phyloP scores from a whole-genome alignment of 2,113 vertebrate genomes.

The Larimichthys polyactis region DNA sequence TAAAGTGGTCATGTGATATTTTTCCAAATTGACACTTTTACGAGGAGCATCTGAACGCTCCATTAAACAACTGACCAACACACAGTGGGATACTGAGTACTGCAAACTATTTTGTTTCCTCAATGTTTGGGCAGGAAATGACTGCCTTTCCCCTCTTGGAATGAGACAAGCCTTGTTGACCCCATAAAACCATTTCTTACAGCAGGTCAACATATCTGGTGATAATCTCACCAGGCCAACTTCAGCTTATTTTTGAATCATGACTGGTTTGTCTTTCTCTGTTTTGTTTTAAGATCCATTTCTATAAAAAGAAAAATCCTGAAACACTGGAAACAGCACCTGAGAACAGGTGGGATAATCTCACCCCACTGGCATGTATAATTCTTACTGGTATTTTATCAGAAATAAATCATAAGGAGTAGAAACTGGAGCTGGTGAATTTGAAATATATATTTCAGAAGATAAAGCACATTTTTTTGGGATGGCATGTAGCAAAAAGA shows the following conservation, averaged over 20 bases:
- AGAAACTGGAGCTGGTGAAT: neutral
- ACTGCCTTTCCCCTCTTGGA: neutral
- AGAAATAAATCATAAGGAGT: neutral
- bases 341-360: neutral
- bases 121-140: neutral
- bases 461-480: neutral
- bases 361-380: neutral
- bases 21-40: constrained; percentile 18
- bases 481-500: neutral
- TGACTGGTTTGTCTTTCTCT: neutral
- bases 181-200: neutral
- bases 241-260: neutral
- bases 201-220: neutral
- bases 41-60: constrained; percentile 16
- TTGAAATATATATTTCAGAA: neutral
- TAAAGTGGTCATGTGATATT: neutral
- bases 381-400: neutral
- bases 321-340: neutral
- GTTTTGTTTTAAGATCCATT: neutral
- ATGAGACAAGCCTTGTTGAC: too few relatives aligned
- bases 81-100: neutral
- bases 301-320: neutral
- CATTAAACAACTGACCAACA: constrained; percentile 2
- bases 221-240: neutral
- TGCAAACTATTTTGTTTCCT: constrained; percentile 7